Conservation (phyloP, 2,888 invertebrate genomes). For the Anodontia alba region DNA sequence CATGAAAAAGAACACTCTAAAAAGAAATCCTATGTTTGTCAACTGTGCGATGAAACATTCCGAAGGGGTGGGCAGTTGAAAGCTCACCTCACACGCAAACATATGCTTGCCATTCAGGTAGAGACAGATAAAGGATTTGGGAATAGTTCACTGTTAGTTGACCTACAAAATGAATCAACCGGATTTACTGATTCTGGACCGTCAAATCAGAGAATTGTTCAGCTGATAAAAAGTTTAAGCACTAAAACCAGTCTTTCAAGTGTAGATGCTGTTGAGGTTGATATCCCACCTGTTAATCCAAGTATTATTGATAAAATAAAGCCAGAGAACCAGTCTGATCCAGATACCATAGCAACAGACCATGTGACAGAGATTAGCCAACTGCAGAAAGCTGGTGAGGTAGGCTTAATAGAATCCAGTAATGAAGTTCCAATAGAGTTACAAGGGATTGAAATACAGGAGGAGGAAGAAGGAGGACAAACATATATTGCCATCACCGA, state of each 20-base stretch:
- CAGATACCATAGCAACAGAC: constrained; percentile 19
- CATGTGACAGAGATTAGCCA: constrained; percentile 53
- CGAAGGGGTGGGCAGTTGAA: constrained; percentile 78
- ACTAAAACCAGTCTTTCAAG: constrained; percentile 44
- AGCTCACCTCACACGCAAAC: constrained; percentile 73
- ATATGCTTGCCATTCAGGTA: constrained; percentile 48
- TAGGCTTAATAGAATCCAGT: constrained; percentile 43
- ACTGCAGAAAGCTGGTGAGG: constrained; percentile 47
- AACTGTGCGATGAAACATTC: constrained; percentile 79
- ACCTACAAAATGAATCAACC: constrained; percentile 31
- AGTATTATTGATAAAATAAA: not conserved
- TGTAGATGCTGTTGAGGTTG: constrained; percentile 40
- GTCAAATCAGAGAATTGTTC: constrained; percentile 70
- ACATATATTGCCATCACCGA: constrained; percentile 59
- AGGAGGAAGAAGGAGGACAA: constrained; percentile 35
- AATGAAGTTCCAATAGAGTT: constrained; percentile 49
- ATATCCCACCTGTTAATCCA: constrained; percentile 15
- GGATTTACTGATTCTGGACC: not conserved
- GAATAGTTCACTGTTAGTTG: constrained; percentile 35
- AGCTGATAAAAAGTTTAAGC: constrained; percentile 68
- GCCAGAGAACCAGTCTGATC: constrained; percentile 28
- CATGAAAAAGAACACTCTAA: constrained; percentile 81
- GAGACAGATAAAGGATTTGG: constrained; percentile 52
- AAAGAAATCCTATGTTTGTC: constrained; percentile 77
- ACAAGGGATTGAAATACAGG: constrained; percentile 57